These are phyloP conservation scores for Allygus modestus DNA, from an alignment of 2,888 invertebrate genomes.

Conservation along the genomic window DNA sequence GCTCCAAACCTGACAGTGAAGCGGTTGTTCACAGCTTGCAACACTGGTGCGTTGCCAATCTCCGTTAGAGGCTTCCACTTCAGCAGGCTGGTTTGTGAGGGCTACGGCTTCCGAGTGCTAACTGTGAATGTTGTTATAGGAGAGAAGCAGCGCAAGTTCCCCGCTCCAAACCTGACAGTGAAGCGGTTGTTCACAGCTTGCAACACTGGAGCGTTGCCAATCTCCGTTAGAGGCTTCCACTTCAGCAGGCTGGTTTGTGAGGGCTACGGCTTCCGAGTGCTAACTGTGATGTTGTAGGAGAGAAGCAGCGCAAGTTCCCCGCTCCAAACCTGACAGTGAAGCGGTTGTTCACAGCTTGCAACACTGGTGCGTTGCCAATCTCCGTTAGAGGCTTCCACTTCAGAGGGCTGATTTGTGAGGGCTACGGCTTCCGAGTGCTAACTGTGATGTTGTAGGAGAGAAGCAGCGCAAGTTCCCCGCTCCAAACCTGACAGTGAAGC, in stretches of 20 bases:
- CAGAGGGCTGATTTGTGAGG: background rate
- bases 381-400: constrained; percentile 82
- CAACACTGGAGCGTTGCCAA: constrained; percentile 94
- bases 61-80: constrained; percentile 82
- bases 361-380: constrained; percentile 94
- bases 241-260: constrained; percentile 70
- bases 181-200: constrained; percentile 89
- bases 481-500: constrained; percentile 82
- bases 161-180: constrained; percentile 79
- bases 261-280: no score
- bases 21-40: constrained; percentile 89
- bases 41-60: constrained; percentile 94
- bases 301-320: constrained; percentile 72
- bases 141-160: constrained; percentile 73
- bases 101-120: no score
- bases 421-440: constrained; percentile 82
- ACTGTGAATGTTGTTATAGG: constrained; percentile 70
- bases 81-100: background rate
- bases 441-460: constrained; percentile 72
- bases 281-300: constrained; percentile 72
- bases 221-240: constrained; percentile 83
- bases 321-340: constrained; percentile 81
- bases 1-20: constrained; percentile 81
- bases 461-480: constrained; percentile 72
- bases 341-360: constrained; percentile 89